Conservation (phyloP, 2,888 invertebrate genomes). For the Drosophila picticornis region DNA sequence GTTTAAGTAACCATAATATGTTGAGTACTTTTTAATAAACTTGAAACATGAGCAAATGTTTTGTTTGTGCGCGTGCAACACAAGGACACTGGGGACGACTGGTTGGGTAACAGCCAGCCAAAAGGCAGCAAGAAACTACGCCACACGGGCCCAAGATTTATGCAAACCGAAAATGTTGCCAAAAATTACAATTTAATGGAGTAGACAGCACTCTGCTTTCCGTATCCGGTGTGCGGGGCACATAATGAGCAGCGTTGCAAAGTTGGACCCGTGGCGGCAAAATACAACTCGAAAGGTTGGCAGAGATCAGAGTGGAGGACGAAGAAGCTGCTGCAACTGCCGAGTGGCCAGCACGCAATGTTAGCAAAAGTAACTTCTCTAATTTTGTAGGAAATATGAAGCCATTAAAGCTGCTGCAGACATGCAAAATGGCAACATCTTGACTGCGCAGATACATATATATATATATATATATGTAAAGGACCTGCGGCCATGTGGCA, state of each 20-base stretch:
- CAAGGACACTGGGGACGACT: constrained; percentile 56
- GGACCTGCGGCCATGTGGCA: constrained; percentile 64
- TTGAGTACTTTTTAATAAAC: constrained; percentile 81
- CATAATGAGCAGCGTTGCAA: constrained; percentile 79
- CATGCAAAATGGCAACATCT: constrained; percentile 77
- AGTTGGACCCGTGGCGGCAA: constrained; percentile 36
- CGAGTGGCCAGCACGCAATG: constrained; percentile 59
- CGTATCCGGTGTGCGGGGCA: constrained; percentile 43
- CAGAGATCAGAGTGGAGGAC: constrained; percentile 2
- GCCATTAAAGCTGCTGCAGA: constrained; percentile 81
- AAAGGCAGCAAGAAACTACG: constrained; percentile 44
- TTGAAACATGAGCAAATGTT: constrained; percentile 75
- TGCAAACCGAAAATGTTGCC: constrained; percentile 80
- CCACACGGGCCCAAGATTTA: constrained; percentile 69
- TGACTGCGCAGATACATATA: constrained; percentile 66
- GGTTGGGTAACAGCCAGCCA: constrained; percentile 17
- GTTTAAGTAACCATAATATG: constrained; percentile 81
- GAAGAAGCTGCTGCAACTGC: constrained; percentile 4
- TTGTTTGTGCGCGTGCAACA: constrained; percentile 57
- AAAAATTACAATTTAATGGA: constrained; percentile 84
- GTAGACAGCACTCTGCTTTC: constrained; percentile 51
- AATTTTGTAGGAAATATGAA: constrained; percentile 84
- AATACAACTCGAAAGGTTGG: constrained; percentile 35
- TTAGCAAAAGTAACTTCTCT: constrained; percentile 79
- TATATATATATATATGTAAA: constrained; percentile 26